phyloP scores from a whole-genome alignment of 1,140 invertebrate genomes.

The Hypsibius dujardini region DNA sequence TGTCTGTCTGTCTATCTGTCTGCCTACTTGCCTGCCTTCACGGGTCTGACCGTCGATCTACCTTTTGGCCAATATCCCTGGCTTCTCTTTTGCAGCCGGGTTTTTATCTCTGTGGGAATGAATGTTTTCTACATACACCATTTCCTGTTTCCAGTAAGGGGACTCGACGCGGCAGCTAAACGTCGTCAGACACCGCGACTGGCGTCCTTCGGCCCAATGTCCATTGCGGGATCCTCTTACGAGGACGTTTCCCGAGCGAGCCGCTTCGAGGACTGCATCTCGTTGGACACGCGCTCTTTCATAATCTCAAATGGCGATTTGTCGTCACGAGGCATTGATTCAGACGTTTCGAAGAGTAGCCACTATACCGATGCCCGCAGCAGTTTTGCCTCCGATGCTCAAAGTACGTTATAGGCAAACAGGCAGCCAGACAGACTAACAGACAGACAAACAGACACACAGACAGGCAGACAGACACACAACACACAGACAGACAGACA shows the following conservation, averaged over 20 bases:
- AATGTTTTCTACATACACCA: too few species aligned
- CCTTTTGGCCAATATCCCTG: too few species aligned
- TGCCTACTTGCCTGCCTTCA: too few species aligned
- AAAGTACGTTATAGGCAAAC: not conserved
- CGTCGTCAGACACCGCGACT: not conserved
- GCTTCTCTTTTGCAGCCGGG: too few species aligned
- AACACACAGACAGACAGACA: too few species aligned
- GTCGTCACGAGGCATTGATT: not conserved
- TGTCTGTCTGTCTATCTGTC: too few species aligned
- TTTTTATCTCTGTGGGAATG: too few species aligned
- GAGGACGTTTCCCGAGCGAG: not conserved
- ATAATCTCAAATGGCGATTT: not conserved
- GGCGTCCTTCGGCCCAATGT: conserved; percentile 14
- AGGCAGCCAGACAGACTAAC: not conserved
- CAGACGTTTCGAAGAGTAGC: not conserved
- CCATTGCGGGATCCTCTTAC: not conserved
- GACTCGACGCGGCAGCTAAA: not conserved
- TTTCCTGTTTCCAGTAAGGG: too few species aligned
- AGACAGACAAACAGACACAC: too few species aligned
- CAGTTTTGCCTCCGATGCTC: conserved; percentile 2
- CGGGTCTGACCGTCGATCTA: too few species aligned
- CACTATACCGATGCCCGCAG: not conserved
- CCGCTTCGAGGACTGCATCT: conserved; percentile 4
- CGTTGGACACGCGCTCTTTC: conserved; percentile 6
- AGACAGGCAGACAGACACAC: too few species aligned